phyloP scores from a whole-genome alignment of 2,888 invertebrate genomes.

The Subacronicta megacephala region DNA sequence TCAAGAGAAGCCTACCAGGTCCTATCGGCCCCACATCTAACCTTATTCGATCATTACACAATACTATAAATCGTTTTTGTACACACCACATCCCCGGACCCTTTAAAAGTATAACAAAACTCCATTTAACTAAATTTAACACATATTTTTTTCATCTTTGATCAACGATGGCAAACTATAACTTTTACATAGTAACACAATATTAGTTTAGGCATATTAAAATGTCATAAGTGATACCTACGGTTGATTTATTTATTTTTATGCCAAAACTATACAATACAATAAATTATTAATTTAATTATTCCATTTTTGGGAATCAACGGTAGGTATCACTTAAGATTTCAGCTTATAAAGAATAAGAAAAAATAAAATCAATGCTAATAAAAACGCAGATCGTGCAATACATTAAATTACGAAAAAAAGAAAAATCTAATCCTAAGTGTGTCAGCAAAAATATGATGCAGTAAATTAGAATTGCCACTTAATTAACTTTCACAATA shows the following conservation, averaged over 20 bases:
- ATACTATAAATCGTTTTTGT: constrained; percentile 86
- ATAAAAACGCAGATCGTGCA: constrained; percentile 89
- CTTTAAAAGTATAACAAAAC: constrained; percentile 86
- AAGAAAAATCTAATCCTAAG: constrained; percentile 78
- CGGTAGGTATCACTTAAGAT: constrained; percentile 70
- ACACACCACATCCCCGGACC: constrained; percentile 77
- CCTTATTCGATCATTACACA: constrained; percentile 83
- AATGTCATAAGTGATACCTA: constrained; percentile 68
- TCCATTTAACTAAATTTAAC: constrained; percentile 85
- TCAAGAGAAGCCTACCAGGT: constrained; percentile 78
- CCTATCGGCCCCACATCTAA: constrained; percentile 76
- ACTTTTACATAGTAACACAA: constrained; percentile 86
- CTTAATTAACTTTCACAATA: constrained; percentile 87
- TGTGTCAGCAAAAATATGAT: constrained; percentile 89
- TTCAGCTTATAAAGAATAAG: constrained; percentile 71
- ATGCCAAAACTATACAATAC: constrained; percentile 58
- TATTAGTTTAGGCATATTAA: constrained; percentile 82
- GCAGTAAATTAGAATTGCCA: constrained; percentile 88
- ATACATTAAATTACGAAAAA: constrained; percentile 85
- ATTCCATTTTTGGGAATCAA: constrained; percentile 63
- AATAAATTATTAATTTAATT: constrained; percentile 75
- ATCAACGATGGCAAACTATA: constrained; percentile 89
- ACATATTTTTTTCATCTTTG: constrained; percentile 84
- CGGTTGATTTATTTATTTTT: constrained; percentile 62
- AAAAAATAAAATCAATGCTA: constrained; percentile 78